A percentile compares a stretch with the other conserved stretches of the same genome.
phyloP scores from a whole-genome alignment of 2,113 vertebrate genomes.

The Symphodus melops region DNA sequence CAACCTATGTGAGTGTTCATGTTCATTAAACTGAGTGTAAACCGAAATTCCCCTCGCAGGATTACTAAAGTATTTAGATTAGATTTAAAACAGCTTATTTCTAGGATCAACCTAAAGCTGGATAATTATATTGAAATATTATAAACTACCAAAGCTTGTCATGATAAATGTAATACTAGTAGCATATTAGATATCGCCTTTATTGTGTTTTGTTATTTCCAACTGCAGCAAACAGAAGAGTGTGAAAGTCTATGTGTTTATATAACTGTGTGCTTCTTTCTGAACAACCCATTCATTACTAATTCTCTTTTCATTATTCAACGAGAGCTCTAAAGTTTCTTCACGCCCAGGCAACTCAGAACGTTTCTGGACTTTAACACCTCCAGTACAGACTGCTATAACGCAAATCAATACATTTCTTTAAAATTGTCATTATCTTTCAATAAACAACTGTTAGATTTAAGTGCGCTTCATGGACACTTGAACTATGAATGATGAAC shows the following conservation, averaged over 20 bases:
- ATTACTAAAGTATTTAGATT: too few relatives aligned
- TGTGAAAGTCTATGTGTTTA: background rate
- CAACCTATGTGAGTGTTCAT: too few relatives aligned
- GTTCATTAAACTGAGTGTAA: too few relatives aligned
- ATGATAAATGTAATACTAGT: background rate
- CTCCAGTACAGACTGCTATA: background rate
- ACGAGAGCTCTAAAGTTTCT: background rate
- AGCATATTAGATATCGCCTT: background rate
- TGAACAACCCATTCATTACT: background rate
- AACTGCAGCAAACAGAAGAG: background rate
- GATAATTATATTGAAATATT: background rate
- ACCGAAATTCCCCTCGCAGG: too few relatives aligned
- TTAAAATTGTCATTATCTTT: background rate
- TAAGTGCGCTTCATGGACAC: background rate
- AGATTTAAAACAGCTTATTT: too few relatives aligned
- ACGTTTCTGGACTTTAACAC: background rate
- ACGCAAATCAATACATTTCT: background rate
- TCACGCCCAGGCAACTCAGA: background rate
- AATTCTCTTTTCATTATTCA: too few relatives aligned
- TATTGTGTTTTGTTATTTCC: background rate
- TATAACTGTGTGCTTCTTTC: background rate
- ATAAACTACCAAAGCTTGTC: background rate
- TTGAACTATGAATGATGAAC: background rate
- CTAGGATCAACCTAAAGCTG: background rate
- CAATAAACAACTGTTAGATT: conserved; percentile 3